Evolutionary conservation across 2,797 vertebrate genomes (phyloP).

Genomic region (Eospalax fontanierii): DNA sequence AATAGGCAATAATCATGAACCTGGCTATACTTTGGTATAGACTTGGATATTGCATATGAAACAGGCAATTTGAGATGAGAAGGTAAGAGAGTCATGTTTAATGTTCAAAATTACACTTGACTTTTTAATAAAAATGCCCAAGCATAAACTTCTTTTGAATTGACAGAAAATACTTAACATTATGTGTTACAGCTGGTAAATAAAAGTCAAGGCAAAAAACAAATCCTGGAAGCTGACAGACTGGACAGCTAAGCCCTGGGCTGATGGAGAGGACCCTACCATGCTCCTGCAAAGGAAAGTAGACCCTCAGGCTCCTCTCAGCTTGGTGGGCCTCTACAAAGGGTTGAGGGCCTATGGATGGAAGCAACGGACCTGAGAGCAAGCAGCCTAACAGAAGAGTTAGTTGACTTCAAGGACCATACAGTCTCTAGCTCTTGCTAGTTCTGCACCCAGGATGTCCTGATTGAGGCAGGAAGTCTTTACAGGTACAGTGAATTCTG

Average conservation of each 20-base stretch:
- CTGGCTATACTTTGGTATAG: not conserved
- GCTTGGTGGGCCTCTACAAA: not conserved
- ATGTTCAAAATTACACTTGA: conserved; percentile 14
- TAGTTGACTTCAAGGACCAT: not conserved
- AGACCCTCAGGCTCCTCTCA: not conserved
- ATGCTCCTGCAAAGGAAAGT: not conserved
- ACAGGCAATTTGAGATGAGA: not conserved
- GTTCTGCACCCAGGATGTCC: not conserved
- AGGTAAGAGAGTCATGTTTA: not conserved
- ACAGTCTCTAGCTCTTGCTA: not conserved
- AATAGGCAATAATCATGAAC: not conserved
- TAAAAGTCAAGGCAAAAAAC: not conserved
- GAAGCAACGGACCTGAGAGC: not conserved
- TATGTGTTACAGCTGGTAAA: not conserved
- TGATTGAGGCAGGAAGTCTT: not conserved
- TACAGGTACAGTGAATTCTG: not conserved
- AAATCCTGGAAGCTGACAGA: not conserved
- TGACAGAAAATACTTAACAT: not conserved
- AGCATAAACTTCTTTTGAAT: not conserved
- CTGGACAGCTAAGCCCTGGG: not conserved
- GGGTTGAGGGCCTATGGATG: not conserved
- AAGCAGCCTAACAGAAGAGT: not conserved
- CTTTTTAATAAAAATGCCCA: not conserved
- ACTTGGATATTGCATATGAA: not conserved
- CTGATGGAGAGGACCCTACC: too few species aligned